These are phyloP conservation scores for Coecobrya sp. DNA, from an alignment of 2,888 invertebrate genomes.

Conservation along the genomic window DNA sequence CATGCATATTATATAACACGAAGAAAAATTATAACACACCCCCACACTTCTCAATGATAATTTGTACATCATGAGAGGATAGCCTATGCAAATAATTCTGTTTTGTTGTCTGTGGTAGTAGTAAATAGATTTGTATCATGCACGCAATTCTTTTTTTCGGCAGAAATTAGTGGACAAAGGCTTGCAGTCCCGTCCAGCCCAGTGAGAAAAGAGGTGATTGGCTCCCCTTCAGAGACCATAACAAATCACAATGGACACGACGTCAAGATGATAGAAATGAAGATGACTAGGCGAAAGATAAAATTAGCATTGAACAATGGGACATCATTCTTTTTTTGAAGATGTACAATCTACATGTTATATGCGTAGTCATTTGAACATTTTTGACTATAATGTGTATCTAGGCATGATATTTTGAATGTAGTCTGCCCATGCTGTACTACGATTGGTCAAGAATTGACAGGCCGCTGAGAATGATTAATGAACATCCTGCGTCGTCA, in stretches of 20 bases:
- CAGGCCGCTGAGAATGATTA: constrained; percentile 67
- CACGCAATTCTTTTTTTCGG: background rate
- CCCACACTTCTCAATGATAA: constrained; percentile 49
- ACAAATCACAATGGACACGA: constrained; percentile 55
- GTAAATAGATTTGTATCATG: background rate
- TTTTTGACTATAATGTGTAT: background rate
- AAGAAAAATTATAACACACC: constrained; percentile 4
- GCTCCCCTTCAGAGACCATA: background rate
- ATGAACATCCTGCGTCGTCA: constrained; percentile 32
- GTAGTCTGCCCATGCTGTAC: constrained; percentile 14
- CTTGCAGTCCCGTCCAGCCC: background rate
- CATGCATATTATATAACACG: background rate
- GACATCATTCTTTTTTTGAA: background rate
- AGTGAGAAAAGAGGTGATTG: constrained; percentile 5
- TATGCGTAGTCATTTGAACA: background rate
- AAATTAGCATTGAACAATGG: constrained; percentile 35
- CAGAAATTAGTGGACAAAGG: constrained; percentile 15
- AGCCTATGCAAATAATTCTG: constrained; percentile 11
- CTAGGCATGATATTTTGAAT: background rate
- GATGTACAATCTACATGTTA: background rate
- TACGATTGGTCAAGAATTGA: constrained; percentile 73
- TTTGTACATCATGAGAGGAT: background rate
- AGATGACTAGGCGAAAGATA: constrained; percentile 44
- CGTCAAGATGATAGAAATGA: constrained; percentile 18
- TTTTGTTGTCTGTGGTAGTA: background rate